A percentile compares a stretch with the other conserved stretches of the same genome.
Conservation (phyloP, 2,888 invertebrate genomes). For the Hirtodrosophila confusa region DNA sequence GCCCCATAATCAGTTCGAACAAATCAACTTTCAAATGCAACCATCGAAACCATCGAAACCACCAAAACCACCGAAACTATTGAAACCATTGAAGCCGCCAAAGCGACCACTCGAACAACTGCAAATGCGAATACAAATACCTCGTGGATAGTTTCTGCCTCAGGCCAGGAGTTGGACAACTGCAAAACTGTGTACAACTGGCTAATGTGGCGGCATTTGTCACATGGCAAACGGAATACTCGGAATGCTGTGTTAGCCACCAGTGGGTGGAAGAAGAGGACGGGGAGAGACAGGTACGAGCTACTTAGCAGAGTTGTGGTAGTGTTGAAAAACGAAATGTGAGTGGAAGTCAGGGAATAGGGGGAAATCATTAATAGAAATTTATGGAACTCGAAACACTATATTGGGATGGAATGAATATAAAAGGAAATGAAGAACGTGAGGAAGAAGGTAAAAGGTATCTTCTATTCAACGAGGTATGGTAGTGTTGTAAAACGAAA, state of each 20-base stretch:
- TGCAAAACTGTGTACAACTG: slow-evolving; percentile 16
- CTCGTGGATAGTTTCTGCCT: neutral
- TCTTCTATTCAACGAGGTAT: no score
- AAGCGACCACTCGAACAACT: slow-evolving; percentile 30
- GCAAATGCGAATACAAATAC: slow-evolving; percentile 22
- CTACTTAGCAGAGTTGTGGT: no score
- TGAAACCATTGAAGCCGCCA: slow-evolving; percentile 48
- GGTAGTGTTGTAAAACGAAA: no score
- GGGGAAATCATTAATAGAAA: no score
- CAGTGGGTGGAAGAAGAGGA: slow-evolving; percentile 1
- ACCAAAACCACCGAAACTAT: slow-evolving; percentile 40
- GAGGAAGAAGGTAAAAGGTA: no score
- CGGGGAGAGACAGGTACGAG: neutral
- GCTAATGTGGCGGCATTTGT: slow-evolving; percentile 64
- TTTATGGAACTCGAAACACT: no score
- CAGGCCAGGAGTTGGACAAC: slow-evolving; percentile 10
- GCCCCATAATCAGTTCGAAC: slow-evolving; percentile 69
- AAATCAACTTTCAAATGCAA: slow-evolving; percentile 74
- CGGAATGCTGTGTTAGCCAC: neutral
- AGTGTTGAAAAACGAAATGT: no score
- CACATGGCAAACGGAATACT: slow-evolving; percentile 23
- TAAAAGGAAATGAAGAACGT: no score
- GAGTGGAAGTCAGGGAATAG: no score
- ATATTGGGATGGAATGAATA: no score
- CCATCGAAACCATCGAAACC: slow-evolving; percentile 37